Evolutionary conservation across 2,888 invertebrate species (phyloP).

Genomic region (Scrobipalpa atriplicella): DNA sequence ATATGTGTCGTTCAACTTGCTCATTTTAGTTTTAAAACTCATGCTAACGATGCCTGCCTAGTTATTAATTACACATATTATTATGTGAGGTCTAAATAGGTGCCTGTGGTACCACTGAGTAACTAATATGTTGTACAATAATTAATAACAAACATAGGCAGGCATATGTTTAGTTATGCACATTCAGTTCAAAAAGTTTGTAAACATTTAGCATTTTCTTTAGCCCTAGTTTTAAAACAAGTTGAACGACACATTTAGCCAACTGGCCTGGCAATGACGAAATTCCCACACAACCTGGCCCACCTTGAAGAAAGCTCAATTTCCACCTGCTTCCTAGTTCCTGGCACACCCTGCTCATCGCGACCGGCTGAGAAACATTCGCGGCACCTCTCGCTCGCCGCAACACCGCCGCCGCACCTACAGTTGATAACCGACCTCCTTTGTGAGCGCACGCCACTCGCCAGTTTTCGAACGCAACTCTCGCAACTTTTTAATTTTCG

Average conservation of each 20-base stretch:
- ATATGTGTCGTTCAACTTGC: no score
- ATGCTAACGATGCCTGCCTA: no score
- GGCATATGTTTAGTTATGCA: no score
- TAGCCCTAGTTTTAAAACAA: background rate
- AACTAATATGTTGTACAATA: no score
- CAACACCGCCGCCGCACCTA: slow-evolving; percentile 51
- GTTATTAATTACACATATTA: no score
- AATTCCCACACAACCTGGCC: slow-evolving; percentile 17
- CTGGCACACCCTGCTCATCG: slow-evolving; percentile 30
- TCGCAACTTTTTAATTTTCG: slow-evolving; percentile 16
- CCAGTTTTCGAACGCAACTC: slow-evolving; percentile 32
- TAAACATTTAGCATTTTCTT: no score
- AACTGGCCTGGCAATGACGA: slow-evolving; percentile 17
- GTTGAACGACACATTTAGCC: slow-evolving; percentile 3
- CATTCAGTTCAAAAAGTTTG: background rate
- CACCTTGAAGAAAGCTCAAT: slow-evolving; percentile 23
- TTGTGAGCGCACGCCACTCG: slow-evolving; percentile 55
- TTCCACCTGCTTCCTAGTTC: slow-evolving; percentile 31
- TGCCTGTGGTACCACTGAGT: no score
- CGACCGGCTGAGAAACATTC: slow-evolving; percentile 42
- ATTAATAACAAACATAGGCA: no score
- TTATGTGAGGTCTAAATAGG: no score
- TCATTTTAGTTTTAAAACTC: no score
- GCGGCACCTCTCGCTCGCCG: slow-evolving; percentile 58
- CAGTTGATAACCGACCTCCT: slow-evolving; percentile 71